Evolutionary conservation across 2,113 vertebrate genomes (phyloP).

Genomic region (Nothoprocta pentlandii): DNA sequence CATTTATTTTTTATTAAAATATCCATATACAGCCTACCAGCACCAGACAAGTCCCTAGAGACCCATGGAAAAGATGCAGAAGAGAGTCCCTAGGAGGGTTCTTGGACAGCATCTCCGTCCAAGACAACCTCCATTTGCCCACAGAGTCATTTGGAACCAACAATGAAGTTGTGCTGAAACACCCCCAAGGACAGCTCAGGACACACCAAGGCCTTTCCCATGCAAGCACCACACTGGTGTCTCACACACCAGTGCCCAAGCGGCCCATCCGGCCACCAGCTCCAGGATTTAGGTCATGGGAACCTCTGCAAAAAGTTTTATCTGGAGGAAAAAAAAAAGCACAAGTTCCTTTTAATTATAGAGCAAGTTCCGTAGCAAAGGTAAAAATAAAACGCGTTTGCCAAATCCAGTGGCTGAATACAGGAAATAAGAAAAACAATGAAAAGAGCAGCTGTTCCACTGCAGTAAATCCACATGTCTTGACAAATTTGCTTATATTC

Average conservation of each 20-base stretch:
- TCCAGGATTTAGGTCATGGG: accelerated
- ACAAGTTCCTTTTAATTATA: not conserved
- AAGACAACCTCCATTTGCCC: accelerated
- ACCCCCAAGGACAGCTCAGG: accelerated
- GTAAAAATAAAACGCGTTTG: not conserved
- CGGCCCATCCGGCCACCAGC: not conserved
- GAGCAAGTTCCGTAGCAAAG: not conserved
- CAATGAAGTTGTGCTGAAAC: not conserved
- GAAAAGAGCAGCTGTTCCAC: not conserved
- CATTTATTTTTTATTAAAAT: not conserved
- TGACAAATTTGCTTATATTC: not conserved
- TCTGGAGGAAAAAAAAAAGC: not conserved
- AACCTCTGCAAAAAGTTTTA: not conserved
- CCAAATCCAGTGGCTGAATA: not conserved
- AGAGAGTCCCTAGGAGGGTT: not conserved
- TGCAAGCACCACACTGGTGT: not conserved
- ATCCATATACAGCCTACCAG: too few relatives aligned
- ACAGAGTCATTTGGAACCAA: not conserved
- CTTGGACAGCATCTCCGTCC: not conserved
- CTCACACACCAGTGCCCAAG: not conserved
- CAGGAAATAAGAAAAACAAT: not conserved
- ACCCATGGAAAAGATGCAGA: not conserved
- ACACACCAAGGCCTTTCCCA: accelerated
- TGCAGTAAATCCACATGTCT: not conserved
- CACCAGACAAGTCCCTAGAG: not conserved